phyloP scores from a whole-genome alignment of 1,140 invertebrate genomes.

The Drosophila auraria region DNA sequence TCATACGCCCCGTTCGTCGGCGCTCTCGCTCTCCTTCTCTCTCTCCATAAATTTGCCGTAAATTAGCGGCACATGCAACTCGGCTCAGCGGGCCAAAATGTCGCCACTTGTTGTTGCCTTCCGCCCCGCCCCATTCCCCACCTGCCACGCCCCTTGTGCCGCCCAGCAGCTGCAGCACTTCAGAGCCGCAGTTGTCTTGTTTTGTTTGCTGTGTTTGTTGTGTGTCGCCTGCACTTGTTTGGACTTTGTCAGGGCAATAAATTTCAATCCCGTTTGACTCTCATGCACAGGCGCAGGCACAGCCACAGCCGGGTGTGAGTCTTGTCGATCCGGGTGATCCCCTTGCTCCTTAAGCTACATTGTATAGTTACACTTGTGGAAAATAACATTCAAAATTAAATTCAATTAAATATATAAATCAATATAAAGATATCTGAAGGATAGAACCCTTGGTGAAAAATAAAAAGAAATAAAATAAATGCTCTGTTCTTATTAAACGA shows the following conservation, averaged over 20 bases:
- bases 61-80: conserved; percentile 83
- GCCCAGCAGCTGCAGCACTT: conserved; percentile 48
- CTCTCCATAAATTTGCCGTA: conserved; percentile 80
- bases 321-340: conserved; percentile 28
- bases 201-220: conserved; percentile 51
- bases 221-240: conserved; percentile 70
- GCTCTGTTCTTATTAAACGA: too few relatives aligned
- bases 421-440: too few relatives aligned
- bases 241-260: conserved; percentile 73
- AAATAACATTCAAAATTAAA: not conserved
- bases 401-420: too few relatives aligned
- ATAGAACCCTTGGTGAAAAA: too few relatives aligned
- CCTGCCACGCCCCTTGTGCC: conserved; percentile 62
- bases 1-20: conserved; percentile 63
- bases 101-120: conserved; percentile 67
- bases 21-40: conserved; percentile 9
- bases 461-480: too few relatives aligned
- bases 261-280: conserved; percentile 81
- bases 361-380: not conserved
- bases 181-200: conserved; percentile 11
- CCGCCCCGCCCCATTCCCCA: conserved; percentile 14
- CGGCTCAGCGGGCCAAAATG: conserved; percentile 63
- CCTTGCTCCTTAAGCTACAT: not conserved
- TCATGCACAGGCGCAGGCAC: conserved; percentile 67
- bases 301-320: conserved; percentile 67